These are phyloP conservation scores for Pipistrellus nathusii DNA, from an alignment of 2,797 vertebrate species.

Conservation along the genomic window DNA sequence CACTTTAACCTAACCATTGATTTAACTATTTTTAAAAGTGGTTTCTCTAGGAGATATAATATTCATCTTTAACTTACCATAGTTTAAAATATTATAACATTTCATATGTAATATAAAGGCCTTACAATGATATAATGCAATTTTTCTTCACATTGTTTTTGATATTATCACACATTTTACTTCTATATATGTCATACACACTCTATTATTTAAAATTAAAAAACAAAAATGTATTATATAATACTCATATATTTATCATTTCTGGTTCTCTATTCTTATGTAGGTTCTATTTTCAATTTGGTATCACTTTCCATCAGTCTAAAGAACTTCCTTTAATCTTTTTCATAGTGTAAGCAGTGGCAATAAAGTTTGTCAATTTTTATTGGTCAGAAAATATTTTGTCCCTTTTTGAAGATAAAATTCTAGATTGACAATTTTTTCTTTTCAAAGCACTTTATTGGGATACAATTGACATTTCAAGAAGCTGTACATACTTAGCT, in stretches of 20 bases:
- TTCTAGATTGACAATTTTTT: not conserved
- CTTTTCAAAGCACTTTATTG: conserved; percentile 4
- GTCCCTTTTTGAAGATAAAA: not conserved
- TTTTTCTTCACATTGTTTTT: not conserved
- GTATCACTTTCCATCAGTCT: not conserved
- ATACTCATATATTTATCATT: not conserved
- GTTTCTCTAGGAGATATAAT: not conserved
- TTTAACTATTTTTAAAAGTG: conserved; percentile 1
- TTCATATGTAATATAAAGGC: not conserved
- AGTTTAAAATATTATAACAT: conserved; percentile 20
- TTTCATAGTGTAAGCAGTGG: not conserved
- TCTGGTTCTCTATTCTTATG: not conserved
- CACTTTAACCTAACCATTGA: not conserved
- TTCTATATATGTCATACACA: not conserved
- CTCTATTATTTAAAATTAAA: not conserved
- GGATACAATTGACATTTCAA: not conserved
- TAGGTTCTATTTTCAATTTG: not conserved
- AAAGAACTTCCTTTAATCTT: conserved; percentile 18
- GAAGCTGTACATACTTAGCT: not conserved
- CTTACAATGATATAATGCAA: not conserved
- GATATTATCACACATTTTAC: not conserved
- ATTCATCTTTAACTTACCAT: not conserved
- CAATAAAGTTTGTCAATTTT: conserved; percentile 5
- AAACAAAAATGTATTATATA: not conserved
- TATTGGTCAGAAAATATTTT: conserved; percentile 24